phyloP scores from a whole-genome alignment of 2,797 vertebrate genomes.

The Alcedo atthis region DNA sequence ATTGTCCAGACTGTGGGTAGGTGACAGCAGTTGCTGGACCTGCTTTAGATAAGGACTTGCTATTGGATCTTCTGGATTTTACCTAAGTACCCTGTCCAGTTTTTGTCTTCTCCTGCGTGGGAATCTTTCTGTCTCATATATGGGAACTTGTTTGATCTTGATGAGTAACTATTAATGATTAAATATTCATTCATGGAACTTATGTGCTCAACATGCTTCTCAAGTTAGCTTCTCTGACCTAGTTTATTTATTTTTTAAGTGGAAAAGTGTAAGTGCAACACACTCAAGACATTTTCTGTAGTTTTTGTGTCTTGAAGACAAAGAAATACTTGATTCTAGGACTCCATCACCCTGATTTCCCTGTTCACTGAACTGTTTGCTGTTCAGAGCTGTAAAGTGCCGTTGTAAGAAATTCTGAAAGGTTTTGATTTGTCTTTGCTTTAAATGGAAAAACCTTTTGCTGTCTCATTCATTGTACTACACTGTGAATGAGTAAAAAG shows the following conservation, averaged over 20 bases:
- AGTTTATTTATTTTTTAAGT: background rate
- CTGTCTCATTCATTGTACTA: background rate
- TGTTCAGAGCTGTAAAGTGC: background rate
- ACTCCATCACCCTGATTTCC: background rate
- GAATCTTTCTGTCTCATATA: background rate
- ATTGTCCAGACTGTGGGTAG: background rate
- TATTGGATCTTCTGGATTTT: background rate
- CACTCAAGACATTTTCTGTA: background rate
- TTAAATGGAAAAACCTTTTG: background rate
- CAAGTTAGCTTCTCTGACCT: background rate
- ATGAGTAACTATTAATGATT: background rate
- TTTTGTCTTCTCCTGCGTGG: background rate
- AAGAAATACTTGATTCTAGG: background rate
- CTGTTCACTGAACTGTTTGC: background rate
- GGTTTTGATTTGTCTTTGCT: background rate
- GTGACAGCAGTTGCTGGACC: background rate
- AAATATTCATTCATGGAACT: background rate
- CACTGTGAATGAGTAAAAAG: conserved; percentile 65
- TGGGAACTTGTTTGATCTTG: background rate
- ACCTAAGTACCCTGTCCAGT: background rate
- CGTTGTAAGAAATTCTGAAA: background rate
- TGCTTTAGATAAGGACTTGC: background rate
- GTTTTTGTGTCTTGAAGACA: background rate
- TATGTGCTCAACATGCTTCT: background rate
- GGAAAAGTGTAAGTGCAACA: background rate